Percentiles rank a stretch among this genome's conserved stretches.
Evolutionary conservation across 2,797 vertebrate species (phyloP).

Genomic region (Syngnathus rostellatus): DNA sequence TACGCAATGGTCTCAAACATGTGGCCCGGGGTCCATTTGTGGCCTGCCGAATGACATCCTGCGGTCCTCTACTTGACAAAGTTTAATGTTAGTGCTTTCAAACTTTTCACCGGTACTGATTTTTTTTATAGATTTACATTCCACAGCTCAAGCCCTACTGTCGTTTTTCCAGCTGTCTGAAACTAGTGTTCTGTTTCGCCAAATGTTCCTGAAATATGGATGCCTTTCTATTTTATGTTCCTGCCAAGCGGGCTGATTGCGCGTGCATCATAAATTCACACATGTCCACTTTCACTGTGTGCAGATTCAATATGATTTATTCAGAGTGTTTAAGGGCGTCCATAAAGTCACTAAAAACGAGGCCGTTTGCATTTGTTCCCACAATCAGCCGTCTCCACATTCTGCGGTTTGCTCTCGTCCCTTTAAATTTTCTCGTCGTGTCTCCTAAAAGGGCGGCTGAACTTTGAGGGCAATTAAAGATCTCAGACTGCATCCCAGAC

Average conservation of each 20-base stretch:
- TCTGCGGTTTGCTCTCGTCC: not conserved
- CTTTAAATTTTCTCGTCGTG: slow-evolving; percentile 24
- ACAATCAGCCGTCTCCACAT: slow-evolving; percentile 26
- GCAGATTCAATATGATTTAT: slow-evolving; percentile 44
- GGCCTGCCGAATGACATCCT: too few relatives aligned
- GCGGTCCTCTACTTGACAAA: too few relatives aligned
- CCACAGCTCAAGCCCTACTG: not conserved
- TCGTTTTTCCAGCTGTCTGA: not conserved
- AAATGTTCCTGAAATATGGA: slow-evolving; percentile 4
- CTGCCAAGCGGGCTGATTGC: not conserved
- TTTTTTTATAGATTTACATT: too few relatives aligned
- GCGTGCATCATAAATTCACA: slow-evolving; percentile 5
- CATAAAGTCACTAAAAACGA: slow-evolving; percentile 42
- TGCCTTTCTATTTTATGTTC: slow-evolving; percentile 8
- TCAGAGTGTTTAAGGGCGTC: slow-evolving; percentile 31
- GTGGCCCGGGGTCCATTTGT: too few relatives aligned
- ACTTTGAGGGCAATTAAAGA: slow-evolving; percentile 21
- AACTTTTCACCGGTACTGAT: too few relatives aligned
- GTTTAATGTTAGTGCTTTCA: not conserved
- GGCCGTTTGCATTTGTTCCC: slow-evolving; percentile 36
- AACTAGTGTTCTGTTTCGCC: not conserved
- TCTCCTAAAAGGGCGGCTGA: slow-evolving; percentile 11
- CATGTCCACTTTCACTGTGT: slow-evolving; percentile 4
- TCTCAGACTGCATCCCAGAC: slow-evolving; percentile 11
- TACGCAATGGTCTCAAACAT: too few relatives aligned